Conservation (phyloP, 2,797 vertebrate genomes). For the Phataginus tricuspis region DNA sequence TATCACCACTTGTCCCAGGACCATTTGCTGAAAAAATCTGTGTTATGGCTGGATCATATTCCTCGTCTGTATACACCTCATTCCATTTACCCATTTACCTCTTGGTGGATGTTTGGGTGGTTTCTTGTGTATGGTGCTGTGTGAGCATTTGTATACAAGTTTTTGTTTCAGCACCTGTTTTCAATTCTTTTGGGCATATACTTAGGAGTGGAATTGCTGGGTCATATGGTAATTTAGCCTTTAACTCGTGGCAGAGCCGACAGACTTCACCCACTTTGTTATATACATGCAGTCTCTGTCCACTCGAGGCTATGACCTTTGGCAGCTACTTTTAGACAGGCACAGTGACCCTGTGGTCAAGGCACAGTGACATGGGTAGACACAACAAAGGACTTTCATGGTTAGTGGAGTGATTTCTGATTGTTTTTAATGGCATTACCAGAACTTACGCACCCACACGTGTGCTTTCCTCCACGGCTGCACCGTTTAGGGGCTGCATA, state of each 20-base stretch:
- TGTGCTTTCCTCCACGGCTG: not conserved
- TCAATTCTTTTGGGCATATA: not conserved
- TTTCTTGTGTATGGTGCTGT: not conserved
- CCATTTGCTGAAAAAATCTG: too few relatives aligned
- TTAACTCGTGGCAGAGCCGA: not conserved
- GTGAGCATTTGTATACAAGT: not conserved
- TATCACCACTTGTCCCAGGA: not conserved
- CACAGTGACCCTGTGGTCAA: not conserved
- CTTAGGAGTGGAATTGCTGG: not conserved
- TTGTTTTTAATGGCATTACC: not conserved
- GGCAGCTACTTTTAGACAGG: not conserved
- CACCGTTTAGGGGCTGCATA: not conserved
- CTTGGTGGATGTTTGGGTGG: not conserved
- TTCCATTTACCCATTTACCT: not conserved
- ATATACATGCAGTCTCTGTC: not conserved
- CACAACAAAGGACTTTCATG: not conserved
- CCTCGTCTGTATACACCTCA: rapidly evolving
- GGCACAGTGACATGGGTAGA: not conserved
- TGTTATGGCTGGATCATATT: not conserved
- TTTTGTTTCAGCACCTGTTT: not conserved
- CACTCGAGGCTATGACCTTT: not conserved
- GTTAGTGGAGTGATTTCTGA: not conserved
- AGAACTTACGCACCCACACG: not conserved
- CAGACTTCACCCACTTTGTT: not conserved
- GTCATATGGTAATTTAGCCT: not conserved